Evolutionary conservation across 2,888 invertebrate species (phyloP).

Genomic region (Noctua pronuba): DNA sequence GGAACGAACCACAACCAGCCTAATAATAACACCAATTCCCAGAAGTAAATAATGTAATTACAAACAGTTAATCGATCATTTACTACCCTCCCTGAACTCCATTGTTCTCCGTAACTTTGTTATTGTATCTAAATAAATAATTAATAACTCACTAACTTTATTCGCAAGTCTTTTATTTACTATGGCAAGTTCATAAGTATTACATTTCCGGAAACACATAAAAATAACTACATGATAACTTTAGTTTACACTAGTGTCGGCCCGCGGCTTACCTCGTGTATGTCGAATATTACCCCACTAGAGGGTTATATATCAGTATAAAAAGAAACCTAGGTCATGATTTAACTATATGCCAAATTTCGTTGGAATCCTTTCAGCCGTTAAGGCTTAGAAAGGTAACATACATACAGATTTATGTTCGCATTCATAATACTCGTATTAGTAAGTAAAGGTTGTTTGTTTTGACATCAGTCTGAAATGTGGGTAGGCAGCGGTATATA

Average conservation of each 20-base stretch:
- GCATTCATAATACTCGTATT: not conserved
- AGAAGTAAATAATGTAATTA: conserved; percentile 11
- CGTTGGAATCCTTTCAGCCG: not conserved
- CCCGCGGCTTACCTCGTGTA: not conserved
- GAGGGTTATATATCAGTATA: not conserved
- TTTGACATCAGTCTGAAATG: not conserved
- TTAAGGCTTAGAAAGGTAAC: not conserved
- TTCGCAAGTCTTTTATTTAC: not conserved
- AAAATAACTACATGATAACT: not conserved
- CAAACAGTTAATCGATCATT: conserved; percentile 40
- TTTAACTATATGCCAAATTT: not conserved
- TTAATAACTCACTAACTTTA: conserved; percentile 22
- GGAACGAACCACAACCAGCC: no score
- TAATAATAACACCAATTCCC: conserved; percentile 1
- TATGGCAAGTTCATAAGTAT: not conserved
- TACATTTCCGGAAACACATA: not conserved
- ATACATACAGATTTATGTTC: not conserved
- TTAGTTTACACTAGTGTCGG: not conserved
- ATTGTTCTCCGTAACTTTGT: conserved; percentile 37
- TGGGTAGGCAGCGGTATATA: not conserved
- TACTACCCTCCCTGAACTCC: conserved; percentile 3
- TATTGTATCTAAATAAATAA: conserved; percentile 37
- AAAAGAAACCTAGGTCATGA: not conserved
- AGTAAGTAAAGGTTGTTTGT: not conserved
- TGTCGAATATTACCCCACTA: not conserved